Base-by-base conservation (phyloP, 1,140 invertebrate species). In the Wasmannia auropunctata region DNA sequence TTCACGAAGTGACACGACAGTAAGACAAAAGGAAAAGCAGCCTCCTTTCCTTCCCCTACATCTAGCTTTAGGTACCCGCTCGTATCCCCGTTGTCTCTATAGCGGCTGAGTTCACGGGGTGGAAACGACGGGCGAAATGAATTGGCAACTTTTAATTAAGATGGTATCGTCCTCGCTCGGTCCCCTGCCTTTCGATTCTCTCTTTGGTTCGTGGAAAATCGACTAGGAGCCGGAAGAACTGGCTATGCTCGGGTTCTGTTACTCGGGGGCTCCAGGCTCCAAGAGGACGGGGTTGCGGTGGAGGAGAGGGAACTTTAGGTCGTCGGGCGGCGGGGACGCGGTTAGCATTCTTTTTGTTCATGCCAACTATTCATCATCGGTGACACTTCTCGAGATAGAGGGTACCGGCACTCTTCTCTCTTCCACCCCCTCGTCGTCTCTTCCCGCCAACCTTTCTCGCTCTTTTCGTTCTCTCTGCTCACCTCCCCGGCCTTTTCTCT, bases 91-190 rank as follows among this genome's bases (percentile, higher is more conserved):
- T 43, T 74, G 51, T 83, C 79, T 74, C 69, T 83, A 63, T 77
- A 70, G 79, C 60, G 76, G 70, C 81, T 76, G 58, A 76, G 88
- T 91, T 92, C 88, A 87, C 86, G 83, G 84, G 75, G 88, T 88
- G 86, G 88, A 91, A 90, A 91, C 62, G 75, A 72, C 80, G 81
- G 80, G 58, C 92, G 89, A 95, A 95, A 95, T 95, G 94, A 95
- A 95, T 95, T 93, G 95, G 95, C 94, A 95, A 95, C 91, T 95
- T 95, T 95, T 95, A 95, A 95, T 95, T 95, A 95, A 95, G 95
- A 95, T 95, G 89, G 88, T 95, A 95, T 95, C 94, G 91, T 92
- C 87, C 85, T 84, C 86, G 88, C 87, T 91, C 85, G 49, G 51
- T 77, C 88, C 83, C 90, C 37, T 22, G 34, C 43, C 56, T 58